These are phyloP conservation scores for Nephila pilipes DNA, from an alignment of 1,140 invertebrate species.

Conservation along the genomic window DNA sequence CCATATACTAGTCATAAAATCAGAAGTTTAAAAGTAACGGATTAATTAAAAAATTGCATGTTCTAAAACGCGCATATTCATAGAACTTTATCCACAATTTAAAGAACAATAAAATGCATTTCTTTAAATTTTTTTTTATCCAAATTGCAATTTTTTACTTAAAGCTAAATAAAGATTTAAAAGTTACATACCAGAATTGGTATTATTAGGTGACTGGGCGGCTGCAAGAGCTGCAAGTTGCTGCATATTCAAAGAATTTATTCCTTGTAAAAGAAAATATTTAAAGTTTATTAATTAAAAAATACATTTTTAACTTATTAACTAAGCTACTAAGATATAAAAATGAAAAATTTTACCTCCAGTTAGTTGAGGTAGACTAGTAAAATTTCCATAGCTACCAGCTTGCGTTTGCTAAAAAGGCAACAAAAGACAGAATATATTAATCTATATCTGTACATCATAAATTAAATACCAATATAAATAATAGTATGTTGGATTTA, in stretches of 20 bases:
- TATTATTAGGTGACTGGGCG: slow-evolving; percentile 71
- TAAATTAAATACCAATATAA: too few species aligned
- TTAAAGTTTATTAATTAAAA: neutral
- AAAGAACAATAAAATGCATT: too few species aligned
- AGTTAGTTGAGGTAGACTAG: slow-evolving; percentile 73
- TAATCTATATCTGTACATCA: neutral
- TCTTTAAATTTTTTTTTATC: too few species aligned
- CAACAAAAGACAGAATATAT: neutral
- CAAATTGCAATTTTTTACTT: neutral
- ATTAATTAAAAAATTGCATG: too few species aligned
- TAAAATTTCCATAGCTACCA: slow-evolving; percentile 75
- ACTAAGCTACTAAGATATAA: neutral
- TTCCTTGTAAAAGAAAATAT: slow-evolving; percentile 83
- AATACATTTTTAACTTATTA: neutral
- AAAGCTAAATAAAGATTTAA: neutral
- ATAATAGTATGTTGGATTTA: too few species aligned
- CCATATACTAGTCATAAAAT: too few species aligned
- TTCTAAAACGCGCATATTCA: too few species aligned
- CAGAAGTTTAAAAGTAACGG: too few species aligned
- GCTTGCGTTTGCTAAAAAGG: slow-evolving; percentile 74
- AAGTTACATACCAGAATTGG: slow-evolving; percentile 56
- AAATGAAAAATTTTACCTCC: slow-evolving; percentile 61
- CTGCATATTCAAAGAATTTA: slow-evolving; percentile 77
- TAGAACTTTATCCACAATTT: too few species aligned
- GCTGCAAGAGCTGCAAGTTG: slow-evolving; percentile 75